These are phyloP conservation scores for Pentalonia nigronervosa DNA, from an alignment of 1,140 invertebrate species.

Conservation along the genomic window DNA sequence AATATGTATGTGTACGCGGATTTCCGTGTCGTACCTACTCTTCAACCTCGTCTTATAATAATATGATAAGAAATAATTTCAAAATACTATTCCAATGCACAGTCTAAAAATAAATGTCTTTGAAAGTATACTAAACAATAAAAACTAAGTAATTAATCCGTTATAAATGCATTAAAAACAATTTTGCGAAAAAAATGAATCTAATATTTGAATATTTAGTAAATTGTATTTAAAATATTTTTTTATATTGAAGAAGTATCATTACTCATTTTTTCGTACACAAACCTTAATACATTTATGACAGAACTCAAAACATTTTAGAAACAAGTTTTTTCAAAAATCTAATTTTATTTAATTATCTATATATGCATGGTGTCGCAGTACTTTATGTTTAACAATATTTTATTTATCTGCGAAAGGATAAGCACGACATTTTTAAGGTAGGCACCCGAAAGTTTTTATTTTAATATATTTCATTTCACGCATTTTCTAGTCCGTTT, in stretches of 20 bases:
- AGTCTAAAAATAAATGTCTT: background rate
- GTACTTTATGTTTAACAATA: background rate
- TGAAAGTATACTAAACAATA: background rate
- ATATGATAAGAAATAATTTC: background rate
- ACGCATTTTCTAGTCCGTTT: slow-evolving; percentile 53
- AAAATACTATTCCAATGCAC: background rate
- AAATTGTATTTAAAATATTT: background rate
- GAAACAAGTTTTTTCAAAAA: background rate
- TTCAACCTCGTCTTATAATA: background rate
- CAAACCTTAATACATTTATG: background rate
- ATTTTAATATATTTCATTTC: slow-evolving; percentile 28
- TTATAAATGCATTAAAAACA: background rate
- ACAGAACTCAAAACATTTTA: background rate
- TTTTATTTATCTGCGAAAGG: slow-evolving; percentile 6
- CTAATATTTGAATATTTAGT: background rate
- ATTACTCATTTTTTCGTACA: background rate
- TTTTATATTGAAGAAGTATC: background rate
- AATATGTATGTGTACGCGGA: background rate
- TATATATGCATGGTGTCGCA: background rate
- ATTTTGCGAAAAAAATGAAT: background rate
- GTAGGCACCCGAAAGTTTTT: slow-evolving; percentile 45
- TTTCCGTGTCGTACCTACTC: too few species aligned
- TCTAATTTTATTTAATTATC: background rate
- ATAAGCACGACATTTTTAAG: slow-evolving; percentile 3
- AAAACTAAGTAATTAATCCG: background rate